Percentiles rank a stretch among this genome's conserved stretches.
phyloP scores from a whole-genome alignment of 2,888 invertebrate genomes.

The Lasioglossum oenotherae region DNA sequence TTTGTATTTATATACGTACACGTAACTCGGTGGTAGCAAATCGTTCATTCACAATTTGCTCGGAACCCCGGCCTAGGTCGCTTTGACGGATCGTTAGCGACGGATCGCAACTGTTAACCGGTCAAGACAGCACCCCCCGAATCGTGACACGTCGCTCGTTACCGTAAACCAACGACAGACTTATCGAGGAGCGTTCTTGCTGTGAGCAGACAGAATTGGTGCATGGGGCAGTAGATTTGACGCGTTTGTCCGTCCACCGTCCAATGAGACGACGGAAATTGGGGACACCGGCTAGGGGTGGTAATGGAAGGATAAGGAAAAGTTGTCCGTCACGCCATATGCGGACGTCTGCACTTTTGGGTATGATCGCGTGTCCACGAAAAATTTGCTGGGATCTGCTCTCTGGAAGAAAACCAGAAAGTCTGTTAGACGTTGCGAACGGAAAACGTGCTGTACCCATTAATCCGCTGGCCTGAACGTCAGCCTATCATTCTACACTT shows the following conservation, averaged over 20 bases:
- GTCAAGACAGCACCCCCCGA: conserved; percentile 12
- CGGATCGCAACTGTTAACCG: background rate
- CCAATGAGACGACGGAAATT: conserved; percentile 33
- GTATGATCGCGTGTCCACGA: conserved; percentile 8
- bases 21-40: background rate
- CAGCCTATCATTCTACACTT: background rate
- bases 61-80: background rate
- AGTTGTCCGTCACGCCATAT: conserved; percentile 42
- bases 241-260: conserved; percentile 45
- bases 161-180: conserved; percentile 59
- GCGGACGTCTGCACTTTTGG: conserved; percentile 48
- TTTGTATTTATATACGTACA: background rate
- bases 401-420: background rate
- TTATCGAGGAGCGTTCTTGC: conserved; percentile 45
- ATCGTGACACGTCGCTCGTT: conserved; percentile 62
- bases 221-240: conserved; percentile 67
- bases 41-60: background rate
- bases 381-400: conserved; percentile 24
- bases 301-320: conserved; percentile 43
- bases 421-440: background rate
- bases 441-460: background rate
- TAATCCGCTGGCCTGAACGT: background rate
- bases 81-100: background rate
- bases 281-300: conserved; percentile 33
- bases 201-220: conserved; percentile 40